phyloP scores from a whole-genome alignment of 2,113 vertebrate species.

The Chionomys nivalis region DNA sequence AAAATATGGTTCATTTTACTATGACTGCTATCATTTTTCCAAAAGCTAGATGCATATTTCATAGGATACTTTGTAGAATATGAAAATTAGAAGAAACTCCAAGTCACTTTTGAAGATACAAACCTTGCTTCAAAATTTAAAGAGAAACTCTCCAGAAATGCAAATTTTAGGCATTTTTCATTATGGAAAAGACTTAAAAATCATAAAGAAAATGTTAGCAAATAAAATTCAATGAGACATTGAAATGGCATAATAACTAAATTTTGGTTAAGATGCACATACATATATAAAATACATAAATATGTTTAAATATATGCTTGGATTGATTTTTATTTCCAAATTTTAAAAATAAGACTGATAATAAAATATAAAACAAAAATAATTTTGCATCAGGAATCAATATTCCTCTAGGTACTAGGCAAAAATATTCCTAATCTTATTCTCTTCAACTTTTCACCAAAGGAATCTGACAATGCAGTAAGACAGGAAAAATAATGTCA shows the following conservation, averaged over 20 bases:
- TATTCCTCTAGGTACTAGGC: not conserved
- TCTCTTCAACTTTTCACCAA: not conserved
- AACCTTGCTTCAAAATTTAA: not conserved
- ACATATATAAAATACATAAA: not conserved
- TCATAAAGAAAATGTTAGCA: not conserved
- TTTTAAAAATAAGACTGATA: not conserved
- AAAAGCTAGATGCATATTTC: not conserved
- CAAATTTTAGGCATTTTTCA: not conserved
- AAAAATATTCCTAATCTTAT: not conserved
- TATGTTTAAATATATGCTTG: not conserved
- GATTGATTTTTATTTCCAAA: not conserved
- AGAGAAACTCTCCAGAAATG: not conserved
- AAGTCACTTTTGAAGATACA: not conserved
- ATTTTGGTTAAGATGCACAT: not conserved
- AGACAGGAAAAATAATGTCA: not conserved
- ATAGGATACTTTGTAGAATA: not conserved
- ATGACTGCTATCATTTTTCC: not conserved
- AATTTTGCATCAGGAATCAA: not conserved
- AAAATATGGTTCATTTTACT: not conserved
- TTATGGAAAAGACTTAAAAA: not conserved
- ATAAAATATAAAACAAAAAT: conserved; percentile 9
- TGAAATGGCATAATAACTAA: not conserved
- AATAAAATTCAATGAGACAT: conserved; percentile 8
- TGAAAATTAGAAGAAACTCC: not conserved
- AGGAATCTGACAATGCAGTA: not conserved